Percentiles rank a stretch among this genome's conserved stretches.
These are phyloP conservation scores for Physocephala rufipes DNA, from an alignment of 2,888 invertebrate species.

Conservation along the genomic window DNA sequence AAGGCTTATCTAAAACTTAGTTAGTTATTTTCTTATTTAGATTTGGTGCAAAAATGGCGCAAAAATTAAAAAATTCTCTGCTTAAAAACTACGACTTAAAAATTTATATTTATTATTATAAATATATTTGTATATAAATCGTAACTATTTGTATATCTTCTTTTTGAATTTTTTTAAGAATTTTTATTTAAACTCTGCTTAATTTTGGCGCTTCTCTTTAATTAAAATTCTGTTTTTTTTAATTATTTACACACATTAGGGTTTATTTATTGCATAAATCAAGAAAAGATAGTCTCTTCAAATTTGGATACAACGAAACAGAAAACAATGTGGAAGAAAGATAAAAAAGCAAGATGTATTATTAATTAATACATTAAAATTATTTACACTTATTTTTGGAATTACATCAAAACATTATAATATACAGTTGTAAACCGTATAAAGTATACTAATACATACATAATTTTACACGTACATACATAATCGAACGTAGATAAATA, in stretches of 20 bases:
- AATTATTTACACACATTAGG: conserved; percentile 39
- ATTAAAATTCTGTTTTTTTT: conserved; percentile 13
- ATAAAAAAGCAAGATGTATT: conserved; percentile 24
- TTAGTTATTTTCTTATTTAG: background rate
- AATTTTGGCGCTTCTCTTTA: conserved; percentile 20
- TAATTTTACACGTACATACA: conserved; percentile 1
- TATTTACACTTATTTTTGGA: conserved; percentile 50
- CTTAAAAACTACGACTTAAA: conserved; percentile 54
- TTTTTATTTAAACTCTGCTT: background rate
- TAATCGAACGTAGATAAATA: background rate
- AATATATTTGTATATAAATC: conserved; percentile 28
- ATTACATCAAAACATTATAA: conserved; percentile 27
- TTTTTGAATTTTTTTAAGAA: background rate
- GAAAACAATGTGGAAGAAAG: conserved; percentile 20
- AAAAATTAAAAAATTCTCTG: conserved; percentile 41
- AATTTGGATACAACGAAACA: background rate
- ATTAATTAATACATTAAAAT: conserved; percentile 40
- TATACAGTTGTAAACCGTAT: conserved; percentile 34
- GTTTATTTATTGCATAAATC: conserved; percentile 18
- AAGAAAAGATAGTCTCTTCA: background rate
- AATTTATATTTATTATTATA: conserved; percentile 44
- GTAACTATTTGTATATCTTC: conserved; percentile 18
- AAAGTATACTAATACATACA: conserved; percentile 41
- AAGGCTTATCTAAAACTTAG: conserved; percentile 42
- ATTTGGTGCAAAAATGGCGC: conserved; percentile 29